These are phyloP conservation scores for Hirundichthys speculiger DNA, from an alignment of 2,113 vertebrate species.

Conservation along the genomic window DNA sequence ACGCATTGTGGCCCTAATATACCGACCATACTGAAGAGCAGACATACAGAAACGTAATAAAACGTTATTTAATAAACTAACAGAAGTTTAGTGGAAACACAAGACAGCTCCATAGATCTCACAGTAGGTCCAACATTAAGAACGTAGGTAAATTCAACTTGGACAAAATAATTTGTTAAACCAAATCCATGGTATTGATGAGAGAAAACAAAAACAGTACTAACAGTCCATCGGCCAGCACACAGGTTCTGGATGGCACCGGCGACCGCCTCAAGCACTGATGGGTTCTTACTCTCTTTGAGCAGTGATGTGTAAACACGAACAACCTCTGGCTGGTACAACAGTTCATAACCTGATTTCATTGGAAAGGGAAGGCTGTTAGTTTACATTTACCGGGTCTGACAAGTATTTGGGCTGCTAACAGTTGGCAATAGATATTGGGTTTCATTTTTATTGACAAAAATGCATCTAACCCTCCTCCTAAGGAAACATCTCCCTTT, in stretches of 20 bases:
- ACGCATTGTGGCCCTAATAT: constrained; percentile 88
- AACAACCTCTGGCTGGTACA: constrained; percentile 96
- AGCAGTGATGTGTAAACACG: constrained; percentile 95
- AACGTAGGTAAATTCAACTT: no score
- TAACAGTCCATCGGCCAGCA: constrained; percentile 91
- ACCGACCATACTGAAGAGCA: constrained; percentile 87
- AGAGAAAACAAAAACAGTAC: constrained; percentile 23
- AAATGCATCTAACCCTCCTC: background rate
- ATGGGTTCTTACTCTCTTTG: constrained; percentile 91
- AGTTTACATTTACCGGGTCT: no score
- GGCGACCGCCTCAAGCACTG: constrained; percentile 93
- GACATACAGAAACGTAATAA: background rate
- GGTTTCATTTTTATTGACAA: background rate
- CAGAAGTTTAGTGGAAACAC: background rate
- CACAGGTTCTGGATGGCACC: constrained; percentile 96
- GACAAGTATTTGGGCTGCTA: background rate
- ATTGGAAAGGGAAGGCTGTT: background rate
- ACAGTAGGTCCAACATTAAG: background rate
- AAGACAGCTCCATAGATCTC: no score
- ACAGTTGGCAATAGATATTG: no score
- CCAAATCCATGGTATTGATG: no score
- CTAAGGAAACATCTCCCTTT: no score
- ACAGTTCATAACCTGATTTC: constrained; percentile 89
- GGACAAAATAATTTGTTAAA: no score
- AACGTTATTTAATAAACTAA: no score